Percentiles rank a stretch among this genome's conserved stretches.
phyloP scores from a whole-genome alignment of 2,888 invertebrate genomes.

The Eudasyphora cyanicolor region DNA sequence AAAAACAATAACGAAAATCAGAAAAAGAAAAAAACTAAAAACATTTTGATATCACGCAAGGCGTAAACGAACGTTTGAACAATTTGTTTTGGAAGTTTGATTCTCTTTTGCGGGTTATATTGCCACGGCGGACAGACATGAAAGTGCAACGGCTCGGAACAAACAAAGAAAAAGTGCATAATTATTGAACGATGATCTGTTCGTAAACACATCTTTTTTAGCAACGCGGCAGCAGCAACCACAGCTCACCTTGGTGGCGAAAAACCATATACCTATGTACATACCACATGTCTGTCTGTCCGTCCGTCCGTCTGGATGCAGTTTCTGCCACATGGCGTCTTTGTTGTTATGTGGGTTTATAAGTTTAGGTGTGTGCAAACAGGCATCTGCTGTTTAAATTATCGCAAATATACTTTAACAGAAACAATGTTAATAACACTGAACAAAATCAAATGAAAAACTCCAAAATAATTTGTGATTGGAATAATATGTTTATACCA shows the following conservation, averaged over 20 bases:
- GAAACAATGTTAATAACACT: background rate
- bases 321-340: constrained; percentile 19
- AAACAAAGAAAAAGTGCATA: constrained; percentile 60
- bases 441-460: background rate
- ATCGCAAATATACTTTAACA: background rate
- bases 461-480: too few relatives aligned
- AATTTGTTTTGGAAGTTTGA: constrained; percentile 27
- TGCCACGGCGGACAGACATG: constrained; percentile 67
- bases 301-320: background rate
- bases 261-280: background rate
- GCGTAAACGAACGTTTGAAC: background rate
- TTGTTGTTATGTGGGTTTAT: constrained; percentile 27
- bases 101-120: constrained; percentile 38
- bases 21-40: too few relatives aligned
- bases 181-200: constrained; percentile 41
- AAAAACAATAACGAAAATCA: constrained; percentile 38
- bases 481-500: background rate
- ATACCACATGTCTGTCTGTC: background rate
- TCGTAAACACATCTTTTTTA: background rate
- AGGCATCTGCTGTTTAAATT: background rate
- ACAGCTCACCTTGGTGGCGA: background rate
- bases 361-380: background rate
- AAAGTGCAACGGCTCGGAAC: constrained; percentile 75
- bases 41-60: constrained; percentile 55
- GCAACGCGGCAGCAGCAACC: constrained; percentile 10